Conservation (phyloP, 2,113 vertebrate species). For the Rallus limicola region DNA sequence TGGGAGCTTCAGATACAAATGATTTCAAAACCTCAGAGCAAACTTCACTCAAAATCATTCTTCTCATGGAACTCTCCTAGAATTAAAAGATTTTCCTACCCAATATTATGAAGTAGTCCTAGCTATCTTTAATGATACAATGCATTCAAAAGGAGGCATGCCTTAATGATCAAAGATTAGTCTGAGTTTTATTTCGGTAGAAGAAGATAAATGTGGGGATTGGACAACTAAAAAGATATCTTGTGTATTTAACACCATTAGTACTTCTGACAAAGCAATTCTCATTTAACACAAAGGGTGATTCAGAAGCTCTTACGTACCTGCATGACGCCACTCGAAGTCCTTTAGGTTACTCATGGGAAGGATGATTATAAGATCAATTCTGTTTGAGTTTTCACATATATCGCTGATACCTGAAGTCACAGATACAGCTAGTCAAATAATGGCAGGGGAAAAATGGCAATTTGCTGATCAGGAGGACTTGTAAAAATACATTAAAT, state of each 20-base stretch:
- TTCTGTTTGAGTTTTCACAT: background rate
- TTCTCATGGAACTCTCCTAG: background rate
- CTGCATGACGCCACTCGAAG: background rate
- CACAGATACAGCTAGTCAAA: background rate
- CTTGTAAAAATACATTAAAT: background rate
- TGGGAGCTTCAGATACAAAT: constrained; percentile 16
- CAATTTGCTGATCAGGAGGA: background rate
- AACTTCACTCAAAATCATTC: constrained; percentile 2
- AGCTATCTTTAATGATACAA: background rate
- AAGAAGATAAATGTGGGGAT: background rate
- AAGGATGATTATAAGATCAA: background rate
- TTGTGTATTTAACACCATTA: background rate
- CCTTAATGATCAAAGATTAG: background rate
- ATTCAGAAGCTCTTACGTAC: background rate
- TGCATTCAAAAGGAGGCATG: background rate
- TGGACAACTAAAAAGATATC: background rate
- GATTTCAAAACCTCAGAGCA: background rate
- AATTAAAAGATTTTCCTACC: background rate
- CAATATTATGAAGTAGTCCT: background rate
- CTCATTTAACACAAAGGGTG: background rate
- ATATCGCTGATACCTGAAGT: background rate
- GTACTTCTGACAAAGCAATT: background rate
- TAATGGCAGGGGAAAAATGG: background rate
- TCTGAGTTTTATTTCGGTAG: background rate
- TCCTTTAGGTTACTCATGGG: background rate